These are phyloP conservation scores for Chloebia gouldiae DNA, from an alignment of 2,113 vertebrate genomes.

Conservation along the genomic window DNA sequence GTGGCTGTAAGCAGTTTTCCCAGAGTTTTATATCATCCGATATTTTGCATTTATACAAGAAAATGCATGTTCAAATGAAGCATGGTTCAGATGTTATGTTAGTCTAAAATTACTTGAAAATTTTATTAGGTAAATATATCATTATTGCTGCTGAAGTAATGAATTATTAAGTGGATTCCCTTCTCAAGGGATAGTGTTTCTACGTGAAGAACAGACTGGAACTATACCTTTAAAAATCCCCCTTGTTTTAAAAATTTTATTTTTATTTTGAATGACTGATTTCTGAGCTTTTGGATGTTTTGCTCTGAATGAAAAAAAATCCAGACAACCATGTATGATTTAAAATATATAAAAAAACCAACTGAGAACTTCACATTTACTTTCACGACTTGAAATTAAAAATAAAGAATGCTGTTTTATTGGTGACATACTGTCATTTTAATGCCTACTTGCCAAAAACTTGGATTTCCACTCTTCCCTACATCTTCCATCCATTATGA, in stretches of 20 bases:
- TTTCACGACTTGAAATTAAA: neutral
- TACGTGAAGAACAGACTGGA: neutral
- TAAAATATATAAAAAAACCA: neutral
- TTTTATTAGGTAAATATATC: neutral
- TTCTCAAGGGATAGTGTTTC: neutral
- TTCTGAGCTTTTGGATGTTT: neutral
- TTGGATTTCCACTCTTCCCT: neutral
- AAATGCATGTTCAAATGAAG: neutral
- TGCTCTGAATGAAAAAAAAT: neutral
- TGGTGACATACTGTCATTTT: conserved; percentile 29
- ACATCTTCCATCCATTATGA: neutral
- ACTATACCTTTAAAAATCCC: neutral
- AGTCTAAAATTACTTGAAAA: neutral
- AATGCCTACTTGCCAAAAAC: neutral
- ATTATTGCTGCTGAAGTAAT: neutral
- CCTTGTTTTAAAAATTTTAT: neutral
- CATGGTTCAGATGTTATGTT: neutral
- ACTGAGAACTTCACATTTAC: neutral
- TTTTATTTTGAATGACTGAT: neutral
- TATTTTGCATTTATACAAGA: neutral
- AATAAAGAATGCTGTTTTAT: neutral
- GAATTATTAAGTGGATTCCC: neutral
- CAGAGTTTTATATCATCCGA: neutral
- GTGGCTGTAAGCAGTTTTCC: neutral
- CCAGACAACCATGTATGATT: neutral